phyloP scores from a whole-genome alignment of 2,888 invertebrate species.

The Adelphocoris suturalis region DNA sequence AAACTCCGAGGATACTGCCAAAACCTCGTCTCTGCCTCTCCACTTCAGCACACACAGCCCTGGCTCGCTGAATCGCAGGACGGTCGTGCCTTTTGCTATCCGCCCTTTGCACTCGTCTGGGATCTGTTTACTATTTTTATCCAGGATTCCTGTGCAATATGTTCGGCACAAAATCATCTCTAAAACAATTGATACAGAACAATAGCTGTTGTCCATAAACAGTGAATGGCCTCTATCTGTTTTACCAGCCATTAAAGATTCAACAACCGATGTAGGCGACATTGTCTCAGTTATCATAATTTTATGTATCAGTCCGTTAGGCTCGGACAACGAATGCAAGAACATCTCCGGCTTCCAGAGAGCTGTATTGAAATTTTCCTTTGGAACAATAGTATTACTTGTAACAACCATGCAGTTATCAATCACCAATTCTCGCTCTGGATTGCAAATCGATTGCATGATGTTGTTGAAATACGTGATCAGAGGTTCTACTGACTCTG shows the following conservation, averaged over 20 bases:
- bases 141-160: constrained; percentile 55
- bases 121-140: neutral
- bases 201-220: constrained; percentile 41
- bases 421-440: constrained; percentile 52
- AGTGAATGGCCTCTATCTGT: constrained; percentile 51
- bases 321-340: constrained; percentile 59
- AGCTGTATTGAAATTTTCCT: neutral
- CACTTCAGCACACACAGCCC: constrained; percentile 55
- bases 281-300: constrained; percentile 12
- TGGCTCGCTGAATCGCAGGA: constrained; percentile 37
- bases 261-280: neutral
- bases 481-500: constrained; percentile 20
- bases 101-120: neutral
- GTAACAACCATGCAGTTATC: constrained; percentile 59
- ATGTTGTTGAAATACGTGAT: constrained; percentile 31
- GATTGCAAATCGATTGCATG: constrained; percentile 55
- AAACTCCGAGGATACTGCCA: constrained; percentile 54
- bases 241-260: constrained; percentile 43
- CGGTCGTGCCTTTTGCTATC: neutral
- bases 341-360: constrained; percentile 48
- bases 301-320: constrained; percentile 61
- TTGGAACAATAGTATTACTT: neutral
- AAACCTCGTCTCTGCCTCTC: constrained; percentile 40
- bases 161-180: neutral
- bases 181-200: neutral